phyloP scores from a whole-genome alignment of 2,888 invertebrate species.

The Argynnis bischoffii region DNA sequence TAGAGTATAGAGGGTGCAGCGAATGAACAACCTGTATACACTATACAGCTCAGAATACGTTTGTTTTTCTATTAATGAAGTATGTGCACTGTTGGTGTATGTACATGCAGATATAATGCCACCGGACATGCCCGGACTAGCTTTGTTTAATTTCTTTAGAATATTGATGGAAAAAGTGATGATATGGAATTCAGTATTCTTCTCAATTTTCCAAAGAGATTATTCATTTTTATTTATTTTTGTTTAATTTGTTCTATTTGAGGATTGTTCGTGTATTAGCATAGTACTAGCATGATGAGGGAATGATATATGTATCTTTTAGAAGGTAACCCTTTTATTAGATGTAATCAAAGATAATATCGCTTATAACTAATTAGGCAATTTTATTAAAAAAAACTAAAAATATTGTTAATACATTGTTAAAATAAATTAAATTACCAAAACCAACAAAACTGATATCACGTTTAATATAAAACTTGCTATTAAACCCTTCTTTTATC shows the following conservation, averaged over 20 bases:
- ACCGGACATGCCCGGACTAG: conserved; percentile 21
- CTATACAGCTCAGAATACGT: conserved; percentile 35
- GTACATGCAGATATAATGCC: conserved; percentile 16
- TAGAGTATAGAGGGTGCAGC: conserved; percentile 36
- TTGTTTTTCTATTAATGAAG: conserved; percentile 18
- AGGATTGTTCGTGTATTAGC: background rate
- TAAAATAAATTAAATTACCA: background rate
- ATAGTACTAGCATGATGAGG: no score
- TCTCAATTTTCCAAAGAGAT: conserved; percentile 6
- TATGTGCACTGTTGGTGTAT: conserved; percentile 1
- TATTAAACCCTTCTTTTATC: conserved; percentile 16
- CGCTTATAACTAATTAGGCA: no score
- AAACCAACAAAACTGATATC: background rate
- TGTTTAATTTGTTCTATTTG: conserved; percentile 8
- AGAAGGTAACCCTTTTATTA: no score
- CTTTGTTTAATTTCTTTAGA: conserved; percentile 18
- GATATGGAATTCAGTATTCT: conserved; percentile 2
- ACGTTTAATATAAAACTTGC: background rate
- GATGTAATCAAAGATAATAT: no score
- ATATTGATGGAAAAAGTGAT: conserved; percentile 10
- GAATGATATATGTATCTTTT: no score
- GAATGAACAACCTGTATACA: conserved; percentile 39
- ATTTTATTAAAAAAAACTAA: no score
- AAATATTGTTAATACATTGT: no score
- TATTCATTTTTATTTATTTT: conserved; percentile 3